Base-by-base conservation (phyloP, 2,113 vertebrate species). In the Spizaetus ornatus region DNA sequence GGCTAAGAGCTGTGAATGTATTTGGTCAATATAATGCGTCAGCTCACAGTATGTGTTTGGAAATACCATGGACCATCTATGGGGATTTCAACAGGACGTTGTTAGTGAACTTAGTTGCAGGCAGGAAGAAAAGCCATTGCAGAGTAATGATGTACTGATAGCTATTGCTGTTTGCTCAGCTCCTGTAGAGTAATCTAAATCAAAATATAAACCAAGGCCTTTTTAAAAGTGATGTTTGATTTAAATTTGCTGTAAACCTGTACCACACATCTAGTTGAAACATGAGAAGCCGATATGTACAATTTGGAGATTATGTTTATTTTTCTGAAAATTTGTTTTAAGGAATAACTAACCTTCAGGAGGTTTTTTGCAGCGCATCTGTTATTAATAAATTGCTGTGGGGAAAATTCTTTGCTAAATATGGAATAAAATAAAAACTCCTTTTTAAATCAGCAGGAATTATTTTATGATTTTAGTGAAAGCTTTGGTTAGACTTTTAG, bases 231-330 rank as follows among this genome's bases (percentile, higher is more conserved):
- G 69, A 85, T 72, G 7, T 94, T 97, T 80, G 63, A 95, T 91
- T 93, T 93, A 94, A 63, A 96, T 97, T 97, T 97, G 83, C 87
- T 42, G 26, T 88, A 77, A 93, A 97, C 72, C 66, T 85, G 55
- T 87, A 71, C 96, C 90, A 59, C 93, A 96, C 80, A 85, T 90
- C 79, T 65, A 89, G 95, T 16, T 91, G 92, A 86, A 88, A 90
- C 76, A 19, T 53, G 89, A 93, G 93, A 86, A 96, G 82, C 88
- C 58, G 93, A 66, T 96, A 95, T 20, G 71, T 90, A 55, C 81
- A 81, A 32, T 42, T 69, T 53, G 91, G 63, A 71, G 81, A 88
- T 90, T 18, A 25, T 76, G 72, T 97, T 97, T 97, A 91, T 94
- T 95, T 95, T 95, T 66, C 71, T 94, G 83, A 93, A 94, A 87